Percentiles rank a stretch among this genome's conserved stretches.
Conservation (phyloP, 2,888 invertebrate genomes). For the Brassicogethes aeneus region DNA sequence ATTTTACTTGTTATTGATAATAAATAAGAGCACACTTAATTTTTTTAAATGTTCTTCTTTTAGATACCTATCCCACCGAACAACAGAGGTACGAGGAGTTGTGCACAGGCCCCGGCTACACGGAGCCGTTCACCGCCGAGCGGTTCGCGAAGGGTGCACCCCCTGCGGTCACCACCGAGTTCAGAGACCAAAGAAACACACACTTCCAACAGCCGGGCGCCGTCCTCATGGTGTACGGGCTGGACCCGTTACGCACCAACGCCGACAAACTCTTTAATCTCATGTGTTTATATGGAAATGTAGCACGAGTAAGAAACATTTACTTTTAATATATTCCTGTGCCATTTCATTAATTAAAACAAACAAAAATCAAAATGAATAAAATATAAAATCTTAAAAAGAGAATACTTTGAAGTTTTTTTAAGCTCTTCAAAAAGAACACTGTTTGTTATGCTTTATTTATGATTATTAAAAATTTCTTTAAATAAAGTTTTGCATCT, state of each 20-base stretch:
- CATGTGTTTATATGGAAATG: constrained; percentile 98
- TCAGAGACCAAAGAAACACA: constrained; percentile 29
- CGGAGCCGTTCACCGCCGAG: constrained; percentile 35
- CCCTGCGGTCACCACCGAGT: constrained; percentile 43
- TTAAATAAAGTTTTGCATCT: too few species aligned
- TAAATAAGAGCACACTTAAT: too few species aligned
- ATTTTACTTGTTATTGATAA: too few species aligned
- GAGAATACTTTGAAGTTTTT: too few species aligned
- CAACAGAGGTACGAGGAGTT: constrained; percentile 41
- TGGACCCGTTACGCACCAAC: constrained; percentile 89
- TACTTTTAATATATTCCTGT: too few species aligned
- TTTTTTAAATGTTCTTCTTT: too few species aligned
- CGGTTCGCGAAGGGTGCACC: constrained; percentile 43
- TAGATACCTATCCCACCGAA: constrained; percentile 37
- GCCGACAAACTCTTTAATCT: constrained; percentile 95
- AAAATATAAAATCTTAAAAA: too few species aligned
- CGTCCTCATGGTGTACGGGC: constrained; percentile 97
- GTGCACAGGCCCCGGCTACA: constrained; percentile 33
- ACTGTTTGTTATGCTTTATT: too few species aligned
- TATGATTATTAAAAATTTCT: too few species aligned
- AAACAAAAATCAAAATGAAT: too few species aligned
- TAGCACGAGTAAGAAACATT: constrained; percentile 71
- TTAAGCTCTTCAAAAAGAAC: too few species aligned
- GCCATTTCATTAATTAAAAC: too few species aligned
- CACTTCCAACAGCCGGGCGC: constrained; percentile 60